Percentiles rank a stretch among this genome's conserved stretches.
phyloP scores from a whole-genome alignment of 2,888 invertebrate species.

The Cephus nigrinus region DNA sequence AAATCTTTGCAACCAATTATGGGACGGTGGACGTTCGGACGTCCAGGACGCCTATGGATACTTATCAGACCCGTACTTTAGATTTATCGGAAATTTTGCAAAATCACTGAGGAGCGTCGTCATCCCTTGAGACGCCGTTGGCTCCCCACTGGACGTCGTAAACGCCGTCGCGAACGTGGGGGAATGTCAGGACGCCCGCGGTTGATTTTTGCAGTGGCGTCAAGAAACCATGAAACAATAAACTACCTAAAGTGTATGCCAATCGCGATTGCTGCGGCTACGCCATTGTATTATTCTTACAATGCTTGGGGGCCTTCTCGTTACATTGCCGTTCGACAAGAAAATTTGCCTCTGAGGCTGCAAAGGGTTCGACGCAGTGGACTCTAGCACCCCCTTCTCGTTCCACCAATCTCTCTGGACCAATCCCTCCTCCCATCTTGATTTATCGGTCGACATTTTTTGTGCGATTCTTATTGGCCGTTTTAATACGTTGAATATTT shows the following conservation, averaged over 20 bases:
- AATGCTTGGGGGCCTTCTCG: slow-evolving; percentile 30
- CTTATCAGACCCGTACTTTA: slow-evolving; percentile 17
- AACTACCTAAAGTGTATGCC: not conserved
- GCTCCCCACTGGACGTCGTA: slow-evolving; percentile 6
- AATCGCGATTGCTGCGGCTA: not conserved
- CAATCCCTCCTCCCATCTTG: slow-evolving; percentile 31
- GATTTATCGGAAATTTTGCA: slow-evolving; percentile 44
- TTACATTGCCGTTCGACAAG: slow-evolving; percentile 46
- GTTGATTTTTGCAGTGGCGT: slow-evolving; percentile 48
- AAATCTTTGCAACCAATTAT: not conserved
- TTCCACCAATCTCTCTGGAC: slow-evolving; percentile 9
- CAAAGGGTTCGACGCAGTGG: not conserved
- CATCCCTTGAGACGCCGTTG: not conserved
- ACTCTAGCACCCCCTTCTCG: slow-evolving; percentile 5
- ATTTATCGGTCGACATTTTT: slow-evolving; percentile 59
- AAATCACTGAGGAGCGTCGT: slow-evolving; percentile 28
- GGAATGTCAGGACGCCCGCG: slow-evolving; percentile 42
- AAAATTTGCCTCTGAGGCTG: slow-evolving; percentile 50
- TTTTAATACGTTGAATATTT: slow-evolving; percentile 51
- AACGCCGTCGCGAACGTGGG: slow-evolving; percentile 36
- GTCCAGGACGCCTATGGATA: not conserved
- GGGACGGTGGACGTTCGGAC: not conserved
- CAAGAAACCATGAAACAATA: not conserved
- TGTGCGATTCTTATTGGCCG: slow-evolving; percentile 52
- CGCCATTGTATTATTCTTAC: not conserved